These are phyloP conservation scores for Drosophila neoperkinsi DNA, from an alignment of 2,888 invertebrate genomes.

Conservation along the genomic window DNA sequence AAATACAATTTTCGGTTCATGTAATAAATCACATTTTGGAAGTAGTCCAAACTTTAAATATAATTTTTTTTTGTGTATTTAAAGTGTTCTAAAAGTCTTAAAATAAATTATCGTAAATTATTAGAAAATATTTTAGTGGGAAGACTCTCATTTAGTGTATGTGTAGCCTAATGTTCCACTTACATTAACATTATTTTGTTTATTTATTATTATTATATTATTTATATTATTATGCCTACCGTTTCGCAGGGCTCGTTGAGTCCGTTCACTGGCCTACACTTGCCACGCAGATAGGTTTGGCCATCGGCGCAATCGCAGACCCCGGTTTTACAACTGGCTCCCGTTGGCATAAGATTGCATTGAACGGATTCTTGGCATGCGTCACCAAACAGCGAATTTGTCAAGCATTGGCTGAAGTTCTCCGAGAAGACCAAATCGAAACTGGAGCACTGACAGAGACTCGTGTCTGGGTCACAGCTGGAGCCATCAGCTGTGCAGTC, in stretches of 20 bases:
- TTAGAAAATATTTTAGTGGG: neutral
- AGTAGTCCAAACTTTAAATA: neutral
- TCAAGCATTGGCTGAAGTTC: slow-evolving; percentile 83
- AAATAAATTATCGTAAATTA: neutral
- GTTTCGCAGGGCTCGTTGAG: slow-evolving; percentile 82
- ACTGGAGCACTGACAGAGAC: slow-evolving; percentile 77
- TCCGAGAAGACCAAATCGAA: slow-evolving; percentile 82
- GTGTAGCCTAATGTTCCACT: neutral
- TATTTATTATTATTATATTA: neutral
- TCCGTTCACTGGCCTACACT: slow-evolving; percentile 83
- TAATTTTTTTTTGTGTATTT: neutral
- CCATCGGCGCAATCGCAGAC: slow-evolving; percentile 85
- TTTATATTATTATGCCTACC: slow-evolving; percentile 48
- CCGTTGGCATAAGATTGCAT: slow-evolving; percentile 85
- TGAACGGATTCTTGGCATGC: slow-evolving; percentile 83
- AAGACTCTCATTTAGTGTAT: neutral
- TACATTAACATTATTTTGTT: neutral
- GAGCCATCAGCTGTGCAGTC: slow-evolving; percentile 82
- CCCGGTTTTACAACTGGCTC: slow-evolving; percentile 84
- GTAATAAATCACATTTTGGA: neutral
- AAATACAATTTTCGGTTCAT: neutral
- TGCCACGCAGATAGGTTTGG: slow-evolving; percentile 83
- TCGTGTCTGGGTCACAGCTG: slow-evolving; percentile 71
- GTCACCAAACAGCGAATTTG: slow-evolving; percentile 84
- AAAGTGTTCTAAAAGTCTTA: neutral